Evolutionary conservation across 1,140 invertebrate genomes (phyloP).

Genomic region (Plodia interpunctella): DNA sequence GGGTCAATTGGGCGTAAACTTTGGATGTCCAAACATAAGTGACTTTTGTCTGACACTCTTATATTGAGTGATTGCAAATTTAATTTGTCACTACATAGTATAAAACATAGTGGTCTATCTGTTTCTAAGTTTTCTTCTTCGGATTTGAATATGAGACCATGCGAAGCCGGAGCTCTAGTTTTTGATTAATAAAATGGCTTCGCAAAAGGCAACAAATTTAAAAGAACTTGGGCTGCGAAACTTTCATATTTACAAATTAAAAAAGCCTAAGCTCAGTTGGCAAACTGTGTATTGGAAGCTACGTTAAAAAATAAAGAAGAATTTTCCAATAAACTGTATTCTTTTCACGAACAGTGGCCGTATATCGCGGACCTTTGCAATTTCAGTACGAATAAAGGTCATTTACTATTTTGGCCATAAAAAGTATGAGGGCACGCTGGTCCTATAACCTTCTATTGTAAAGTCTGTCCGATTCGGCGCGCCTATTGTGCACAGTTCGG

Average conservation of each 20-base stretch:
- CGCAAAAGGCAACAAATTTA: too few relatives aligned
- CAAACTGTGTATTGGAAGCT: too few relatives aligned
- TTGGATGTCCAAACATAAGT: constrained; percentile 1
- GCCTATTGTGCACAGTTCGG: constrained; percentile 64
- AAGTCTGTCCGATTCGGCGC: constrained; percentile 55
- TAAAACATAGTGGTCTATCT: too few relatives aligned
- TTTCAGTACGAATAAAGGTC: constrained; percentile 34
- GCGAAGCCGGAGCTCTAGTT: too few relatives aligned
- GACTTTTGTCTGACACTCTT: background rate
- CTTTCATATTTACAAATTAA: too few relatives aligned
- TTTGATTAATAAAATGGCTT: too few relatives aligned
- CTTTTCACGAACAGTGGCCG: background rate
- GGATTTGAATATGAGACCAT: too few relatives aligned
- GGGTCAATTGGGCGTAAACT: constrained; percentile 8
- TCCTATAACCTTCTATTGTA: constrained; percentile 46
- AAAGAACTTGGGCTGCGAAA: too few relatives aligned
- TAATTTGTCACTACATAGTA: too few relatives aligned
- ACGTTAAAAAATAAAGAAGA: background rate
- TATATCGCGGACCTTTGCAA: constrained; percentile 9
- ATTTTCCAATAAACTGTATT: background rate
- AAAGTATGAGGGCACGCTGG: constrained; percentile 29
- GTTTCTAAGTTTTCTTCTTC: too few relatives aligned
- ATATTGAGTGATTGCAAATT: too few relatives aligned
- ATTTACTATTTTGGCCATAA: constrained; percentile 49
- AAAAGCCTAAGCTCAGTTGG: too few relatives aligned